These are phyloP conservation scores for Intellagama lesueurii DNA, from an alignment of 2,797 vertebrate species.

Conservation along the genomic window DNA sequence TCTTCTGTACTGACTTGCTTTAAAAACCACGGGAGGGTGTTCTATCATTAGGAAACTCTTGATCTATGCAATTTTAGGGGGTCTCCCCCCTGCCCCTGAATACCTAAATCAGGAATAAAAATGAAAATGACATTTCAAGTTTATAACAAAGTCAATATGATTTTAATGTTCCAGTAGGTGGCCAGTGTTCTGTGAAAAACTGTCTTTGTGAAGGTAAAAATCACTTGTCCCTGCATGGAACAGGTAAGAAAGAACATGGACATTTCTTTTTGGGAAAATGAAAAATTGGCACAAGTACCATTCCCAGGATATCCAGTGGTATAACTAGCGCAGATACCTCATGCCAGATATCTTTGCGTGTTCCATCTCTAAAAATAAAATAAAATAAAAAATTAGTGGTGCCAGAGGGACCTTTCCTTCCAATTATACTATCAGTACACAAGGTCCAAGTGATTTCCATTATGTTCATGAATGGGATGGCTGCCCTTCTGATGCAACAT, in stretches of 20 bases:
- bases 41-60: constrained; percentile 36
- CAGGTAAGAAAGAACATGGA: not conserved
- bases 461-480: not conserved
- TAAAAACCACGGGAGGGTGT: constrained; percentile 28
- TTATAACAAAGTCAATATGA: constrained; percentile 29
- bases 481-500: too few relatives aligned
- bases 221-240: not conserved
- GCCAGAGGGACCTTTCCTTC: not conserved
- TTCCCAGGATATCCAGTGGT: not conserved
- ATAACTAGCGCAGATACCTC: not conserved
- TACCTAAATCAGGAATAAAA: not conserved
- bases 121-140: constrained; percentile 22
- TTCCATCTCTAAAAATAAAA: not conserved
- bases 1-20: constrained; percentile 30
- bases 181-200: not conserved
- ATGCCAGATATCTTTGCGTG: not conserved
- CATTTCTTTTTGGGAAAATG: not conserved
- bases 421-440: not conserved
- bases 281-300: not conserved
- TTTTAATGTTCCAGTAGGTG: constrained; percentile 37
- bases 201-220: not conserved
- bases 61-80: constrained; percentile 18
- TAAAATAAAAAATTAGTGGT: not conserved
- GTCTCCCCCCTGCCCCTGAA: too few relatives aligned
- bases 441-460: too few relatives aligned